Evolutionary conservation across 2,113 vertebrate species (phyloP), one percentile per base, ranked within the genome.

Genomic region (Otus sunia): DNA sequence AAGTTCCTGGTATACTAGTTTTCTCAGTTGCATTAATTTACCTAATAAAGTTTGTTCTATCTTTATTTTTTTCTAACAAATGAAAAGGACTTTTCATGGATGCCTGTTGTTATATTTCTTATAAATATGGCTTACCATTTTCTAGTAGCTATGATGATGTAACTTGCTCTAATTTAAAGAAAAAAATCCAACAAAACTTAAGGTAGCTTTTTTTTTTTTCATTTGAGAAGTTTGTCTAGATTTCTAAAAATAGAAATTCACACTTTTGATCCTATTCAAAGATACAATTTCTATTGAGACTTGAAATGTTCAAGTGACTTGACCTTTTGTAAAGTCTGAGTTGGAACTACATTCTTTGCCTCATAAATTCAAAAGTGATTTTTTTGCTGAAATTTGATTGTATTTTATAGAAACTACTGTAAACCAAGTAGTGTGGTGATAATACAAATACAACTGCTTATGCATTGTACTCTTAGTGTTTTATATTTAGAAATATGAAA

Each of bases 361-460:
- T 12, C 15, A 13, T 26, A 18, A 59, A 78, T 14, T 53, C 15
- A 55, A 29, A 86, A 58, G 10, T 9, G 2, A 6, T 13, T 43
- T 56, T 9, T 60, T 10, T 0, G 5, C 13, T 58, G 15, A 26
- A 60, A 39, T 0, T 41, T 27, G 43, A 26, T 30, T 36, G 1
- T 37, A 22, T 86, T 71, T 66, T 78, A 45, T 19, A 67, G 29
- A 78, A 79, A 17, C 10, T 52, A 9, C 12, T 25, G 5, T 41
- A 69, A 68, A 50, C 2, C 15, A 75, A 83, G 43, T 21, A 62
- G 32, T n/a, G 12, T 53, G 25, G 4, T 67, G 10, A 50, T 45
- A 47, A 56, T 30, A 75, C 0, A 4, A 81, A 53, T 59, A 50
- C 4, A 71, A 19, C 9, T 49, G 5, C 8, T 45, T 89, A 43